Percentiles rank a stretch among this genome's conserved stretches.
Conservation (phyloP, 2,888 invertebrate genomes). For the Nomada fucata region DNA sequence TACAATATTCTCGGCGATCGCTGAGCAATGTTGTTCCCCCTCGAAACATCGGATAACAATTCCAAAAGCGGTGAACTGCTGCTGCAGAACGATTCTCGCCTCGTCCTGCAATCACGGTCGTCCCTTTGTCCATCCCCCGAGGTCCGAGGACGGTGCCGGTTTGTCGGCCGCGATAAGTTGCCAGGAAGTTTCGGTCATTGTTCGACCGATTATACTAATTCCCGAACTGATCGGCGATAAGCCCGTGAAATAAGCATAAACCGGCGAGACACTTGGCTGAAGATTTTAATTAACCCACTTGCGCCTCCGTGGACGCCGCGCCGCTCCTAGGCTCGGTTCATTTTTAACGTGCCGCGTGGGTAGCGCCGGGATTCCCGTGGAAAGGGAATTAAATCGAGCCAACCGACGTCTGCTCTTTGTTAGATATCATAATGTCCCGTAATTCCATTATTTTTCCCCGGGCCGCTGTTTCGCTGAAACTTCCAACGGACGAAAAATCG, state of each 20-base stretch:
- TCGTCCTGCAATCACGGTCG: background rate
- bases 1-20: background rate
- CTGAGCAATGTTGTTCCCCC: background rate
- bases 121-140: background rate
- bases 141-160: background rate
- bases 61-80: background rate
- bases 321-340: constrained; percentile 34
- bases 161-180: constrained; percentile 1
- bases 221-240: constrained; percentile 37
- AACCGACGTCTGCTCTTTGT: constrained; percentile 60
- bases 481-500: constrained; percentile 13
- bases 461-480: background rate
- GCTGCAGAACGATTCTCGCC: background rate
- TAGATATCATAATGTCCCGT: constrained; percentile 57
- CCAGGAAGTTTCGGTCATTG: constrained; percentile 19
- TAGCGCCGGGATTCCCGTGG: constrained; percentile 28
- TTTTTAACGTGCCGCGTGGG: constrained; percentile 52
- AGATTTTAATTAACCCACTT: constrained; percentile 71
- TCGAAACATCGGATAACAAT: background rate
- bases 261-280: constrained; percentile 37
- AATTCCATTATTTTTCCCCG: constrained; percentile 56
- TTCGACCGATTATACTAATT: constrained; percentile 47
- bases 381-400: constrained; percentile 59
- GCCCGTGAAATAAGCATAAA: constrained; percentile 41
- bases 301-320: constrained; percentile 30